These are phyloP conservation scores for Rutilus rutilus DNA, from an alignment of 2,113 vertebrate genomes.

Conservation along the genomic window DNA sequence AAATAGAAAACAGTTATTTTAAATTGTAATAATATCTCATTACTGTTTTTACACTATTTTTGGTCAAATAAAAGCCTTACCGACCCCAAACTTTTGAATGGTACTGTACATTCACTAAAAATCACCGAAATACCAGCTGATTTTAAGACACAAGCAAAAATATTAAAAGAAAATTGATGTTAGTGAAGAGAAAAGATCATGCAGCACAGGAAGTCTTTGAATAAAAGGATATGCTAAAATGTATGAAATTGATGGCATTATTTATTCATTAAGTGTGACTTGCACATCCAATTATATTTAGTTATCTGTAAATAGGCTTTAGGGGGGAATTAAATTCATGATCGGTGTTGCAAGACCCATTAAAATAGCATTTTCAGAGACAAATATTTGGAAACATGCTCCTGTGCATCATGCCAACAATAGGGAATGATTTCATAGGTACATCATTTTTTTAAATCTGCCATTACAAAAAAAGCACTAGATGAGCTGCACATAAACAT, in stretches of 20 bases:
- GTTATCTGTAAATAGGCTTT: neutral
- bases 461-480: neutral
- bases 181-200: neutral
- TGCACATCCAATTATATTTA: neutral
- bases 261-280: neutral
- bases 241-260: neutral
- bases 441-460: neutral
- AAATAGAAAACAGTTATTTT: neutral
- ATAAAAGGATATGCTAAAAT: neutral
- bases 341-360: neutral
- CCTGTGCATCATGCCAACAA: neutral
- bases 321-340: neutral
- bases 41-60: neutral
- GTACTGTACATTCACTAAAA: too few relatives aligned
- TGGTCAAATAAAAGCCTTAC: neutral
- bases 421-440: neutral
- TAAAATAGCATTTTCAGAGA: neutral
- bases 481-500: neutral
- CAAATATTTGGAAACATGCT: neutral
- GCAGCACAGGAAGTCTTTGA: neutral
- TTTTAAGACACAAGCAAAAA: too few relatives aligned
- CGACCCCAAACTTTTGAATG: neutral
- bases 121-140: too few relatives aligned
- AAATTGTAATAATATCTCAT: neutral
- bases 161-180: neutral